Base-by-base conservation (phyloP, 2,797 vertebrate species). In the Falco berigora region DNA sequence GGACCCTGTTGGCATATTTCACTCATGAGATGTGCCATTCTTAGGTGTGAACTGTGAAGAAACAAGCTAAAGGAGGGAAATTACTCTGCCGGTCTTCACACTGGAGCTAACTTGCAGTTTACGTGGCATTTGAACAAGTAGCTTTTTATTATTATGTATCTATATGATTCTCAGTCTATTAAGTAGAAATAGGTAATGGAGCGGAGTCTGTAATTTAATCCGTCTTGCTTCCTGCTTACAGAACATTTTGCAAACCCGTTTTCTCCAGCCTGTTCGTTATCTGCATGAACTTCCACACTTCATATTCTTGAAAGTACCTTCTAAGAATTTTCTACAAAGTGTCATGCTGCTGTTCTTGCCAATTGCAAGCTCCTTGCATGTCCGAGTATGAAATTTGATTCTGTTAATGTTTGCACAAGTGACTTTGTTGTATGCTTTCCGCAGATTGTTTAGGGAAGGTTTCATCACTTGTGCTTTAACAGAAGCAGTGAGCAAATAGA, bases 321-420 rank as follows among this genome's bases (percentile, higher is more conserved):
- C 42, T 17, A 8, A 36, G 38, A 46, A 64, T 52, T 64, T 74
- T 16, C 86, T 62, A 46, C 0, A 4, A 14, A 49, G 44, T 76
- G 68, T 64, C 15, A 0, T 1, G 22, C 67, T 79, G 8, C 72
- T 63, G 28, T 17, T 68, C 53, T 40, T 86, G 83, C 32, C 59
- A 2, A 0, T 4, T 61, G 55, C 72, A 52, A 53, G 86, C 49
- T 86, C 4, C 9, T 42, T 24, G 62, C 1, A 0, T 36, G 21
- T 52, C 6, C 2, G 1, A 49, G 46, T 24, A 8, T 64, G 66
- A 63, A 47, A 89, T 67, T n/a, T 52, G 91, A 38, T 73, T 85
- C 53, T 66, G 47, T 46, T 64, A 14, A 12, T 80, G 74, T 82
- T 91, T 89, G 74, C 67, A 25, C 47, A 58, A 75, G 75, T 62